phyloP scores from a whole-genome alignment of 2,888 invertebrate species.

The Andrena trimmerana region DNA sequence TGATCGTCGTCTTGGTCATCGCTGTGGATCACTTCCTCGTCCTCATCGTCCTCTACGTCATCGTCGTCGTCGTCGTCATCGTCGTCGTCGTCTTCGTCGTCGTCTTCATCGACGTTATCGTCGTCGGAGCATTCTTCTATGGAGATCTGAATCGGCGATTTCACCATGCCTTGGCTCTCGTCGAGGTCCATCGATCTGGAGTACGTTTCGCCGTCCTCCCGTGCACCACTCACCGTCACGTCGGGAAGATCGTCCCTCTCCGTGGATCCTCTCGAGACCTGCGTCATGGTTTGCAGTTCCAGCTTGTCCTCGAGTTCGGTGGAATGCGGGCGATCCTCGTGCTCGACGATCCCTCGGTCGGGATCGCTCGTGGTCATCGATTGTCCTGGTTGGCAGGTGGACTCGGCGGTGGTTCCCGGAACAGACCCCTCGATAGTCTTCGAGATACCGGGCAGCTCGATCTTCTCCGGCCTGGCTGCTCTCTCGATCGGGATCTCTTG shows the following conservation, averaged over 20 bases:
- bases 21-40: neutral
- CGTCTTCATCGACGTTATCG: conserved; percentile 62
- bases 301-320: neutral
- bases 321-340: neutral
- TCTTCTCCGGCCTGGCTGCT: conserved; percentile 22
- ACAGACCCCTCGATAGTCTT: conserved; percentile 15
- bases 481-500: conserved; percentile 55
- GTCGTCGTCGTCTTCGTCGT: conserved; percentile 31
- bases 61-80: conserved; percentile 72
- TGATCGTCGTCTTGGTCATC: conserved; percentile 31
- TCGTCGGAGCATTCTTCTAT: conserved; percentile 84
- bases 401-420: neutral
- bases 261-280: conserved; percentile 39
- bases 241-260: conserved; percentile 78
- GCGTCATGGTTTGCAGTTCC: neutral
- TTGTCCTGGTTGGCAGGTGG: neutral
- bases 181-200: conserved; percentile 62
- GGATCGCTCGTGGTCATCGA: neutral
- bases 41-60: conserved; percentile 18
- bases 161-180: conserved; percentile 79
- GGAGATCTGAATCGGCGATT: conserved; percentile 84
- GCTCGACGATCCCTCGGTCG: neutral
- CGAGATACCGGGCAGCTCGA: conserved; percentile 3
- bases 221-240: conserved; percentile 71
- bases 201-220: conserved; percentile 46